A percentile compares a stretch with the other conserved stretches of the same genome.
These are phyloP conservation scores for Stegophylla sp. DNA, from an alignment of 2,888 invertebrate genomes.

Conservation along the genomic window DNA sequence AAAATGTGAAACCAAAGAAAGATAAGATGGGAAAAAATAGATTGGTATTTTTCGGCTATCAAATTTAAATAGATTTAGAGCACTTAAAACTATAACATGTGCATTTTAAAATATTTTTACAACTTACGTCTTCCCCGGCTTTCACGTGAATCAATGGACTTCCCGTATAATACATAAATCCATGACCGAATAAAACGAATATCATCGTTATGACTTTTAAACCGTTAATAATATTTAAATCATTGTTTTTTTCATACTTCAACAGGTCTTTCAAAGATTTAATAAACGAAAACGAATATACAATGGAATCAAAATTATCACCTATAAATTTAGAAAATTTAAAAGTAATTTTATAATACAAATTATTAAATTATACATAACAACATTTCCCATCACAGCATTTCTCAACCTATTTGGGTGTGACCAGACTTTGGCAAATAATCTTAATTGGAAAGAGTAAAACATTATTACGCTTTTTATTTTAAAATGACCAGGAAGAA, in stretches of 20 bases:
- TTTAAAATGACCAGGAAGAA: too few species aligned
- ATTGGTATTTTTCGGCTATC: too few species aligned
- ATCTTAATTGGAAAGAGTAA: too few species aligned
- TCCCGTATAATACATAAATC: background rate
- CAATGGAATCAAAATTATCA: background rate
- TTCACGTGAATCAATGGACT: background rate
- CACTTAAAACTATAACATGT: too few species aligned
- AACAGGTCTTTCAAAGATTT: conserved; percentile 8
- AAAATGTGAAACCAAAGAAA: too few species aligned
- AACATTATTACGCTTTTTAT: too few species aligned
- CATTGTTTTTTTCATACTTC: conserved; percentile 27
- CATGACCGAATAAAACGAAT: conserved; percentile 29
- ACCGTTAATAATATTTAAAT: conserved; percentile 21
- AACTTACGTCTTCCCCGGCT: conserved; percentile 5
- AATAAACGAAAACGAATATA: conserved; percentile 34
- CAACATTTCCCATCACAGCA: too few species aligned
- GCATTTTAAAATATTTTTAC: background rate
- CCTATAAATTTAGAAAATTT: conserved; percentile 16
- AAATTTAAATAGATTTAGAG: too few species aligned
- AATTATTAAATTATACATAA: too few species aligned
- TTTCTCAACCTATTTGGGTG: too few species aligned
- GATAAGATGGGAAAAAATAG: too few species aligned
- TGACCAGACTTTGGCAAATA: too few species aligned
- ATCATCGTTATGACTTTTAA: background rate
- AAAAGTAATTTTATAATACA: background rate